phyloP scores from a whole-genome alignment of 2,797 vertebrate species.

The Enteromius unitaeniatus region DNA sequence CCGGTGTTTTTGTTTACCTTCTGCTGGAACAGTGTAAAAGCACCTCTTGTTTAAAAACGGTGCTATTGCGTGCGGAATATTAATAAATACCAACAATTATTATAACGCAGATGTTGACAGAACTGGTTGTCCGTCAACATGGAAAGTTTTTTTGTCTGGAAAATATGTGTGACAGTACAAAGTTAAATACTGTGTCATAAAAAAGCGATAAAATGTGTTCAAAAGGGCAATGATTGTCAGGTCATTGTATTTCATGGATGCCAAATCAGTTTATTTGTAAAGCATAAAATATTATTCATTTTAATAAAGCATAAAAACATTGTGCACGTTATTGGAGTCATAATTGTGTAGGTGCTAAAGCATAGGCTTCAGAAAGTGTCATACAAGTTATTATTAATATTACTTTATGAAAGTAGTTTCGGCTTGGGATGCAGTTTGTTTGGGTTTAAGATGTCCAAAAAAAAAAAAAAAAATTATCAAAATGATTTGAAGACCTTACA shows the following conservation, averaged over 20 bases:
- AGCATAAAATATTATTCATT: too few species aligned
- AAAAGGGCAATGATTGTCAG: slow-evolving; percentile 11
- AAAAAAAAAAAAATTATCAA: not conserved
- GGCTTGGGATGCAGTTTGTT: not conserved
- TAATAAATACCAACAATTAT: not conserved
- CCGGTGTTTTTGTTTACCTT: slow-evolving; percentile 27
- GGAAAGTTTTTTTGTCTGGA: not conserved
- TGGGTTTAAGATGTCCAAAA: not conserved
- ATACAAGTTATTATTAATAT: not conserved
- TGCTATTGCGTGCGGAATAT: not conserved
- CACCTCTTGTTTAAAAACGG: not conserved
- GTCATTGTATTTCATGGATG: not conserved
- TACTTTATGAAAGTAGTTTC: not conserved
- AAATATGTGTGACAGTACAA: slow-evolving; percentile 17
- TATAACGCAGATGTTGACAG: not conserved
- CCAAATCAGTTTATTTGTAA: not conserved
- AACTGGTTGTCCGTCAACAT: not conserved
- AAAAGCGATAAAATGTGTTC: slow-evolving; percentile 27
- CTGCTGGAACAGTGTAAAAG: not conserved
- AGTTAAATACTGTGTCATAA: slow-evolving; percentile 40
- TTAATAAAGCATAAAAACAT: not conserved
- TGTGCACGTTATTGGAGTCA: not conserved
- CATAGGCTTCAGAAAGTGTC: not conserved
- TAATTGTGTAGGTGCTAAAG: not conserved
- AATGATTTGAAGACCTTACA: not conserved